Base-by-base conservation (phyloP, 2,113 vertebrate genomes). In the Oncorhynchus kisutch region DNA sequence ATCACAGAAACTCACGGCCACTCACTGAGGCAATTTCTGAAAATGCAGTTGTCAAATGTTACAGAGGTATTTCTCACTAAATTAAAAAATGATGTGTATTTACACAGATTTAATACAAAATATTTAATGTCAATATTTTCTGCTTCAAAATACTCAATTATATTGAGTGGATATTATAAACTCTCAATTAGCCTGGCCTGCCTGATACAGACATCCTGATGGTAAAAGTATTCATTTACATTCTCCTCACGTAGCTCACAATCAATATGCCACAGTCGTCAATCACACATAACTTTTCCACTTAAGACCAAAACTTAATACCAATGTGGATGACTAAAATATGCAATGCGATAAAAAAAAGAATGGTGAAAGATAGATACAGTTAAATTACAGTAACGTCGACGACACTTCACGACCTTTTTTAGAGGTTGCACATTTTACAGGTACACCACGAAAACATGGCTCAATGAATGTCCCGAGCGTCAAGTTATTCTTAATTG, bases 201-300 rank as follows among this genome's bases (percentile, higher is more conserved):
- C 1, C 51, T 54, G 51, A 54, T 16, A 54, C 51, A 18, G 51
- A 54, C 5, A 54, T 54, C 51, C 51, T 2, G 14, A 54, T 54
- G 51, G 16, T 54, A 18, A 11, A 45, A 45, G 39, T 45, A 9
- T 45, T 45, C 0, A 45, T 45, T 45, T 45, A 0, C 2, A 90
- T 49, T 54, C 82, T 4, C 9, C 72, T 86, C 87, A 91, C 86
- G 86, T 88, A 64, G 29, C 69, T 73, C 83, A 80, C 74, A 68
- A 34, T 34, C 31, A 27, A 74, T 82, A 22, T 13, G n/a, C 57
- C 11, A 51, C 39, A 71, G 48, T 7, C 65, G 48, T 49, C 65
- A 74, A 51, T 75, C 67, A 18, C 72, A 20, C 64, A 73, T 82
- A 91, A 91, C 87, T 89, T 90, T 84, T 9, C 29, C 67, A 68